Conservation (phyloP, 2,888 invertebrate genomes). For the Eilema caniola region DNA sequence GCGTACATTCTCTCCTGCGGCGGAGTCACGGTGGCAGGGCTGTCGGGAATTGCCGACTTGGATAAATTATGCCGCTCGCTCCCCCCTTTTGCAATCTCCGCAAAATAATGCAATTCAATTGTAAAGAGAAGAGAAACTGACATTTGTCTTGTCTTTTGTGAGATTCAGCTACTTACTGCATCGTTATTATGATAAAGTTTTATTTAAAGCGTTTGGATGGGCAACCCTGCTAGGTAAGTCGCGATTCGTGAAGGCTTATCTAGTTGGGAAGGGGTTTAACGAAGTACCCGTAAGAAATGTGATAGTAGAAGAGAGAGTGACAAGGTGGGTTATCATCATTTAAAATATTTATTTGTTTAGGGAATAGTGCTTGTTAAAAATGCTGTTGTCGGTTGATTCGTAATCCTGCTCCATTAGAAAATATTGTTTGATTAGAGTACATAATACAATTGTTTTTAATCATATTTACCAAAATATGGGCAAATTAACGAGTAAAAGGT, state of each 20-base stretch:
- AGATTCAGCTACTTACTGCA: conserved; percentile 56
- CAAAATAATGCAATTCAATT: conserved; percentile 82
- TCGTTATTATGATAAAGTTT: conserved; percentile 45
- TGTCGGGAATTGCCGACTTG: conserved; percentile 81
- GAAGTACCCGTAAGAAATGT: conserved; percentile 36
- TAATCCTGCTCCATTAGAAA: background rate
- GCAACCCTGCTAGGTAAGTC: conserved; percentile 40
- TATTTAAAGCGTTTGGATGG: conserved; percentile 35
- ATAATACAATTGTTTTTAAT: background rate
- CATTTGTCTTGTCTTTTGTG: conserved; percentile 74
- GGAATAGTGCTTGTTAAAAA: background rate
- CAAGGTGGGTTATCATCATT: background rate
- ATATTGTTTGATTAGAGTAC: background rate
- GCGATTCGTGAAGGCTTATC: conserved; percentile 43
- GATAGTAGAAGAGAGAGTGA: background rate
- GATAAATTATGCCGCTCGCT: conserved; percentile 80
- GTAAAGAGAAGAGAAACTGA: conserved; percentile 71
- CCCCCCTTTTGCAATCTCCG: conserved; percentile 78
- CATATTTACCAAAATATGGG: conserved; percentile 1
- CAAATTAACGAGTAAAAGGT: conserved; percentile 11
- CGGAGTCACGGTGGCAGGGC: conserved; percentile 75
- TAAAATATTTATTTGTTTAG: background rate
- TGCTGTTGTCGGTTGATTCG: background rate
- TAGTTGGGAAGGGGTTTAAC: conserved; percentile 53
- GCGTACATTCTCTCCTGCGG: conserved; percentile 78